These are phyloP conservation scores for Limnodromus scolopaceus DNA, from an alignment of 2,797 vertebrate species.

Conservation along the genomic window DNA sequence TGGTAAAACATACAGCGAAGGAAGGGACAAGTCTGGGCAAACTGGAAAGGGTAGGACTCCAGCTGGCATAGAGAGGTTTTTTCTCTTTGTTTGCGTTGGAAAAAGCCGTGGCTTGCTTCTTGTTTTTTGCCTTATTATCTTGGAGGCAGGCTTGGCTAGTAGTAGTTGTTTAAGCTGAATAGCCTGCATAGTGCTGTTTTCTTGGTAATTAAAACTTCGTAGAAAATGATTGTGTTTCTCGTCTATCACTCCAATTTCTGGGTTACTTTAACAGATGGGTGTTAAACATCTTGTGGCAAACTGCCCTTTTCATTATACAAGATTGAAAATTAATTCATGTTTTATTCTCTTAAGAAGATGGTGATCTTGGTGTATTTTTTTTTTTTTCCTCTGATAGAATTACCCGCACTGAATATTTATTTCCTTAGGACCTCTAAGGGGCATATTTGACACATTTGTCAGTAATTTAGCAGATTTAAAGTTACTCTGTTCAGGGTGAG, in stretches of 20 bases:
- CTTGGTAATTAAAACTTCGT: neutral
- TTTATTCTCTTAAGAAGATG: neutral
- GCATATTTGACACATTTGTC: neutral
- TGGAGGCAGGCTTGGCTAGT: neutral
- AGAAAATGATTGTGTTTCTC: neutral
- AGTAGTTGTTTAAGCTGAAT: neutral
- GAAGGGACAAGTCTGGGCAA: conserved; percentile 39
- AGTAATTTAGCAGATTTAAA: neutral
- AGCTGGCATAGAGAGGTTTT: neutral
- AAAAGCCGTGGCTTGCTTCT: neutral
- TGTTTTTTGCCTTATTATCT: neutral
- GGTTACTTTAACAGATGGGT: neutral
- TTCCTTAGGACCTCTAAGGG: neutral
- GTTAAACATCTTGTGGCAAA: neutral
- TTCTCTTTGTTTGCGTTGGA: neutral
- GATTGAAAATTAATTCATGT: neutral
- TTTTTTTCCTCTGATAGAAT: neutral
- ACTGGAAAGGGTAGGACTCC: neutral
- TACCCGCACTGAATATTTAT: neutral
- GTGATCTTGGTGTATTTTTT: neutral
- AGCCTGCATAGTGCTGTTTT: neutral
- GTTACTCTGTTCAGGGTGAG: neutral
- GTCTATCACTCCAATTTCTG: neutral
- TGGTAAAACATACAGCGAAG: neutral
- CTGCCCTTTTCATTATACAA: neutral